A percentile compares a stretch with the other conserved stretches of the same genome.
phyloP scores from a whole-genome alignment of 1,140 invertebrate genomes.

The Eueides isabella region DNA sequence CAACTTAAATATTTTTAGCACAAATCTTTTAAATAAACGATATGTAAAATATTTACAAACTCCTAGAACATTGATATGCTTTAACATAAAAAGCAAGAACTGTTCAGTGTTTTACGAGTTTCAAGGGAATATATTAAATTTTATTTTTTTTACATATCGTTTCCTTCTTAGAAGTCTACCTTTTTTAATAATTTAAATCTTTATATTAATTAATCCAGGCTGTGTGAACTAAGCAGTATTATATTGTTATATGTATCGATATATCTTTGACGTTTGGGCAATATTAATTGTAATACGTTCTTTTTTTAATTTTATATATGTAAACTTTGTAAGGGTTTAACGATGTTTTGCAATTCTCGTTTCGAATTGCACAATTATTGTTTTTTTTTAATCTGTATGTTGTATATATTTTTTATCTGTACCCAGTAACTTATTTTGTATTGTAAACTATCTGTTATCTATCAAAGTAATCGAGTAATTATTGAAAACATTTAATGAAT shows the following conservation, averaged over 20 bases:
- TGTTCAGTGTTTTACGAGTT: too few species aligned
- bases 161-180: not conserved
- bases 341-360: not conserved
- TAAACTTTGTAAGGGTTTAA: not conserved
- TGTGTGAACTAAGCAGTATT: slow-evolving; percentile 43
- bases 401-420: not conserved
- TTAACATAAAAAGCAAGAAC: not conserved
- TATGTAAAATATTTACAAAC: not conserved
- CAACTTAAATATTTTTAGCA: slow-evolving; percentile 1
- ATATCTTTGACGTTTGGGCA: slow-evolving; percentile 19
- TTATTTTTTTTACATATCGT: not conserved
- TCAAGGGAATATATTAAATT: not conserved
- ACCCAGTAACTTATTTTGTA: not conserved
- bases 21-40: not conserved
- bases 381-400: not conserved
- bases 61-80: not conserved
- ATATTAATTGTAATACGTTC: slow-evolving; percentile 13
- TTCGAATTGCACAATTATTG: not conserved
- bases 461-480: not conserved
- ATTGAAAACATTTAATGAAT: not conserved
- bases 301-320: not conserved
- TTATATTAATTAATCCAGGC: slow-evolving; percentile 28
- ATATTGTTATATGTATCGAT: slow-evolving; percentile 19
- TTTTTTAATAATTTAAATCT: slow-evolving; percentile 18
- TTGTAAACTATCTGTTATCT: not conserved